Conservation (phyloP, 1,140 invertebrate genomes). For the Heliconius himera region DNA sequence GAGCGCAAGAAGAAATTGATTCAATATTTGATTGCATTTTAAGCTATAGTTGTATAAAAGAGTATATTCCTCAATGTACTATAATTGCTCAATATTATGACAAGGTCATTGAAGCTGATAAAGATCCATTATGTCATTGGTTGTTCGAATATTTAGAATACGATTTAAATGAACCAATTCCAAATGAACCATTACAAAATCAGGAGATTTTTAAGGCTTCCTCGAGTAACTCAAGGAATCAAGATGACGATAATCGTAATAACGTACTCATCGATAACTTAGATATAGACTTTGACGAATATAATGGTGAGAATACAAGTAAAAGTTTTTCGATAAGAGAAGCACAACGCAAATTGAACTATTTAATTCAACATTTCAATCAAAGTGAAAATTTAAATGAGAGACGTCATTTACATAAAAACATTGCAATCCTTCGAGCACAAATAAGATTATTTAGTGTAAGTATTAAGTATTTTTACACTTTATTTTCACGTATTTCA, state of each 20-base stretch:
- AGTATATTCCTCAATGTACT: slow-evolving; percentile 34
- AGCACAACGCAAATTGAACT: slow-evolving; percentile 16
- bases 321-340: slow-evolving; percentile 44
- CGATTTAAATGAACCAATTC: slow-evolving; percentile 40
- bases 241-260: slow-evolving; percentile 40
- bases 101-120: neutral
- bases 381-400: neutral
- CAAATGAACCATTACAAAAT: slow-evolving; percentile 29
- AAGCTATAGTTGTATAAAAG: slow-evolving; percentile 37
- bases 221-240: slow-evolving; percentile 26
- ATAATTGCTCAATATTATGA: slow-evolving; percentile 39
- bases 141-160: slow-evolving; percentile 53
- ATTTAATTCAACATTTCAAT: slow-evolving; percentile 8
- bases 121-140: slow-evolving; percentile 55
- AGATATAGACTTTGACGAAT: slow-evolving; percentile 26
- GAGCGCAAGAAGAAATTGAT: slow-evolving; percentile 44
- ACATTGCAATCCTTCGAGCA: slow-evolving; percentile 25
- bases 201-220: slow-evolving; percentile 5
- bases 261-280: slow-evolving; percentile 49
- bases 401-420: slow-evolving; percentile 8
- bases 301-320: slow-evolving; percentile 18
- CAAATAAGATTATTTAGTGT: slow-evolving; percentile 31
- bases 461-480: slow-evolving; percentile 19
- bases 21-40: slow-evolving; percentile 49
- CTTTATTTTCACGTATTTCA: neutral